These are phyloP conservation scores for Aix galericulata DNA, from an alignment of 2,113 vertebrate species.

Conservation along the genomic window DNA sequence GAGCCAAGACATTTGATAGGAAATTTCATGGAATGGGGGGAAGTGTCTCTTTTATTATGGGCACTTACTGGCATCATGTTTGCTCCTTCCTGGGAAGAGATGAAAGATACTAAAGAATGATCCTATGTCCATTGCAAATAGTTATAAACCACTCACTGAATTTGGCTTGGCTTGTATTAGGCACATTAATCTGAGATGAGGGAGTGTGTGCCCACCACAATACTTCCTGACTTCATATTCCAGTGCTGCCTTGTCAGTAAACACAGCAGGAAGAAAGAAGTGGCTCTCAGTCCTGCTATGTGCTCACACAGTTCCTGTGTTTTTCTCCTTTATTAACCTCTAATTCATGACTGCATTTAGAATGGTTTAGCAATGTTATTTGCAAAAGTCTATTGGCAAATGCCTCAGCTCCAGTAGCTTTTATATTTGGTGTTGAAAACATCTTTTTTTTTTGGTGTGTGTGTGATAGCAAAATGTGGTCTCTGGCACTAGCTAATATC, in stretches of 20 bases:
- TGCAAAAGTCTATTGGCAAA: background rate
- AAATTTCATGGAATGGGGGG: background rate
- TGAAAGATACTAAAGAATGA: background rate
- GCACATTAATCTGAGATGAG: background rate
- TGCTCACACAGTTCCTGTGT: background rate
- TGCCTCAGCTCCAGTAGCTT: background rate
- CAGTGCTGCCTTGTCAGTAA: background rate
- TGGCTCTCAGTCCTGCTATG: background rate
- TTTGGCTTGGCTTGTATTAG: background rate
- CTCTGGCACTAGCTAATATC: background rate
- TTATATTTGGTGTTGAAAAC: background rate
- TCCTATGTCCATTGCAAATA: background rate
- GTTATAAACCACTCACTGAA: background rate
- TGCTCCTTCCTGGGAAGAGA: background rate
- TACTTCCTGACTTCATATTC: background rate
- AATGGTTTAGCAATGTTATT: background rate
- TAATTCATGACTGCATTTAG: background rate
- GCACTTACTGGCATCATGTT: background rate
- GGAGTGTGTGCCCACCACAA: background rate
- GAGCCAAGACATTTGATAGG: background rate
- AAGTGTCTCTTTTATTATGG: background rate
- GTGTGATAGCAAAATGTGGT: background rate
- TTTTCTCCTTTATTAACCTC: constrained; percentile 11
- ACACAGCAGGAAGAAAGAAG: background rate
- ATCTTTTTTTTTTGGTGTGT: background rate